These are phyloP conservation scores for Nomada ferruginata DNA, from an alignment of 2,888 invertebrate genomes.

Conservation along the genomic window DNA sequence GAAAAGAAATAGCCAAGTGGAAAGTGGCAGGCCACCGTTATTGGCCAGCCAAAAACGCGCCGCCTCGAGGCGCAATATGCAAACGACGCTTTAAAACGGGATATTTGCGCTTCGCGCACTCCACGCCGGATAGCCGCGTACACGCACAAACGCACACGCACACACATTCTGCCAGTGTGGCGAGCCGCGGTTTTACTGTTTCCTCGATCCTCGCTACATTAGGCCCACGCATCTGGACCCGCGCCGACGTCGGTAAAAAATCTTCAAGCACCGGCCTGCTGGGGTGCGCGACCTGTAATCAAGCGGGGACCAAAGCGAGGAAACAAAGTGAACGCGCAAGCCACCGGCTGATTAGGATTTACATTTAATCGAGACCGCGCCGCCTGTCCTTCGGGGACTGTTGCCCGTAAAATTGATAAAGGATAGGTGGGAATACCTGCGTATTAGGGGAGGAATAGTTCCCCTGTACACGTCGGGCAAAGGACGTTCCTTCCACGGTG, in stretches of 20 bases:
- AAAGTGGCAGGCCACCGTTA: constrained; percentile 76
- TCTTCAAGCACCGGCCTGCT: constrained; percentile 19
- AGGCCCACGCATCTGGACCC: constrained; percentile 62
- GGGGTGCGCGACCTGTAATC: constrained; percentile 52
- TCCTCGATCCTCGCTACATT: constrained; percentile 38
- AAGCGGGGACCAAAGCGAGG: constrained; percentile 24
- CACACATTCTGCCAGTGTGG: background rate
- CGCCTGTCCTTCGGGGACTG: background rate
- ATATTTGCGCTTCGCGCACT: constrained; percentile 78
- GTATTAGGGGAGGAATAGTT: background rate
- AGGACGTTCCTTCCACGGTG: background rate
- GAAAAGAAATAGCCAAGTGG: constrained; percentile 63
- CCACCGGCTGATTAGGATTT: constrained; percentile 46
- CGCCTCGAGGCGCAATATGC: constrained; percentile 77
- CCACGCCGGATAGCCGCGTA: constrained; percentile 40
- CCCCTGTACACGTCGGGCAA: background rate
- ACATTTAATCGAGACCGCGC: constrained; percentile 43
- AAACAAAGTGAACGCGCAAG: constrained; percentile 22
- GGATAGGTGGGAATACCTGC: constrained; percentile 9
- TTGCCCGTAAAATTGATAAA: constrained; percentile 51
- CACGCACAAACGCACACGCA: background rate
- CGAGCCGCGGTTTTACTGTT: constrained; percentile 57
- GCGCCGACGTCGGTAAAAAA: constrained; percentile 44
- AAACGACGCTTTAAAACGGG: constrained; percentile 81
- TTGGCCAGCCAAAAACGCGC: constrained; percentile 72